Conservation (phyloP, 2,113 vertebrate species). For the Neodon shergylaensis region DNA sequence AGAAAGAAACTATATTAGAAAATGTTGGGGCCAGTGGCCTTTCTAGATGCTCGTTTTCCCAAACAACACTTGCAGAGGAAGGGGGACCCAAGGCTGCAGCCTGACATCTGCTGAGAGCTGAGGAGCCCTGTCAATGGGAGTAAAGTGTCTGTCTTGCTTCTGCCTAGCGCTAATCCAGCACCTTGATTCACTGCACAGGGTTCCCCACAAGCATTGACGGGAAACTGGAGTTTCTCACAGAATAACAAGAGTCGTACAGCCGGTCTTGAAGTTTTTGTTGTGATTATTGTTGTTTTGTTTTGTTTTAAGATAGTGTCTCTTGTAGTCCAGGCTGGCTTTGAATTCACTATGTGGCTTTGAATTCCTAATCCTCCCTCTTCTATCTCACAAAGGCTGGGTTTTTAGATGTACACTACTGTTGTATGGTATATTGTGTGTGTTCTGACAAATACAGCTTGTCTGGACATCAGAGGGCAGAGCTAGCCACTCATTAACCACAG, state of each 20-base stretch:
- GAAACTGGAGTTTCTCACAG: not conserved
- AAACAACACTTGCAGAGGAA: not conserved
- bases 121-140: not conserved
- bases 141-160: not conserved
- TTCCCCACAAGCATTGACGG: not conserved
- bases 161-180: fast-evolving
- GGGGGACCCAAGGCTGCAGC: not conserved
- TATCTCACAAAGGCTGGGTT: not conserved
- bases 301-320: not conserved
- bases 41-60: not conserved
- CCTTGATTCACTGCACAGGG: not conserved
- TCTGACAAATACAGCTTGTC: too few species aligned
- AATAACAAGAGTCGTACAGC: not conserved
- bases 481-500: too few species aligned
- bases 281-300: not conserved
- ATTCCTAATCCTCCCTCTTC: not conserved
- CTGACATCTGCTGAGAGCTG: not conserved
- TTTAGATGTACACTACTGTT: not conserved
- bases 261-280: not conserved
- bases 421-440: too few species aligned
- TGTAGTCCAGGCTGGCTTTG: not conserved
- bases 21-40: not conserved
- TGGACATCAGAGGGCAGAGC: too few species aligned
- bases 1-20: not conserved
- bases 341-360: not conserved